A percentile compares a stretch with the other conserved stretches of the same genome.
These are phyloP conservation scores for Eupithecia tripunctaria DNA, from an alignment of 2,888 invertebrate genomes.

Conservation along the genomic window DNA sequence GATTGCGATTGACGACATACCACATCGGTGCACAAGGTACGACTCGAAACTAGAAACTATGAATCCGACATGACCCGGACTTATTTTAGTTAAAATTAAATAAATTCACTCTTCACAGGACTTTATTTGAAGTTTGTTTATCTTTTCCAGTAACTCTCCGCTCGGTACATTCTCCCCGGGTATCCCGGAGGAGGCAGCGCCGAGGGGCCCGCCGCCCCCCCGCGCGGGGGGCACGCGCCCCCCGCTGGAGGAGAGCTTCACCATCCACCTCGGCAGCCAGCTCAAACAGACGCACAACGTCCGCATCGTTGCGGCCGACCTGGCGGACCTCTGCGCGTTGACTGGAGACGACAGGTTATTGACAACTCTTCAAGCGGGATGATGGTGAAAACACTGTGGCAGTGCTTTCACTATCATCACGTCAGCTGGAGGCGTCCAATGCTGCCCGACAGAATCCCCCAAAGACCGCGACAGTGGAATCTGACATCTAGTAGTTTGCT, in stretches of 20 bases:
- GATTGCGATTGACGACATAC: no score
- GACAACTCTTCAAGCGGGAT: no score
- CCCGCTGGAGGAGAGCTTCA: conserved; percentile 91
- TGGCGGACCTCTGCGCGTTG: conserved; percentile 80
- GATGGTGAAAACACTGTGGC: no score
- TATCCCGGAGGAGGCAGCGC: conserved; percentile 27
- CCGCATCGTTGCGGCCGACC: conserved; percentile 93
- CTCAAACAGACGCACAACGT: conserved; percentile 99
- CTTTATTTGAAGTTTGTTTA: background rate
- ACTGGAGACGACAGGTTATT: conserved; percentile 38
- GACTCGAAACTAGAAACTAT: no score
- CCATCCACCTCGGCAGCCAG: conserved; percentile 98
- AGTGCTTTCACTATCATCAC: no score
- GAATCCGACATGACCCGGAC: no score
- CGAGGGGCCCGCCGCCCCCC: background rate
- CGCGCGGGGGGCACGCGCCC: conserved; percentile 26
- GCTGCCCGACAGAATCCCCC: no score
- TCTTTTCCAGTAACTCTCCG: conserved; percentile 68
- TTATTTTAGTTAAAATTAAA: background rate
- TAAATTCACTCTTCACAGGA: background rate
- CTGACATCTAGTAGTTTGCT: no score
- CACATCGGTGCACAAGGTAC: no score
- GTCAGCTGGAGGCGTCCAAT: no score
- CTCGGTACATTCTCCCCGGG: conserved; percentile 49
- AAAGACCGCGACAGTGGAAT: no score